These are phyloP conservation scores for Tonatia bakeri DNA, from an alignment of 2,113 vertebrate genomes.

Conservation along the genomic window DNA sequence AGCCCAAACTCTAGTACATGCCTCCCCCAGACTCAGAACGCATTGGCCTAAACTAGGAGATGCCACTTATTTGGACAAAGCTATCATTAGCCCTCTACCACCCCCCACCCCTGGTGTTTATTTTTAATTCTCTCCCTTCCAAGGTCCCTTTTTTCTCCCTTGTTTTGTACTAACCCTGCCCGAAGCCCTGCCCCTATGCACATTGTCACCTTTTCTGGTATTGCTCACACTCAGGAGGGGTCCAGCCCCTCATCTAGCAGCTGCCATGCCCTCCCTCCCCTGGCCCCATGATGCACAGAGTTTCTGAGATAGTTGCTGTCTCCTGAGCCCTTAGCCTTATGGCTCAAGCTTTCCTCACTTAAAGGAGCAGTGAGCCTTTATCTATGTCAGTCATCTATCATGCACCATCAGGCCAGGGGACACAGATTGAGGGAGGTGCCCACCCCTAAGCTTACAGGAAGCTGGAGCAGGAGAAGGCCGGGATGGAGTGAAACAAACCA, in stretches of 20 bases:
- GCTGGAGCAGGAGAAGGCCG: background rate
- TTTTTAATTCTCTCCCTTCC: background rate
- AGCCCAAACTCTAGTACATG: background rate
- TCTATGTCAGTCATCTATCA: background rate
- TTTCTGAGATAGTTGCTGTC: background rate
- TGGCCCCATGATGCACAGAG: background rate
- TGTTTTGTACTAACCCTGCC: background rate
- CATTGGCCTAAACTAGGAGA: background rate
- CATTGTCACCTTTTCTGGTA: background rate
- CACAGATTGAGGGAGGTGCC: background rate
- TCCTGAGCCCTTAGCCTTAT: background rate
- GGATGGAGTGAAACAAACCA: background rate
- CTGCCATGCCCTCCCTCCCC: background rate
- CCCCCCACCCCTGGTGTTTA: background rate
- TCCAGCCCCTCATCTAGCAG: background rate
- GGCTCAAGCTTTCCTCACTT: background rate
- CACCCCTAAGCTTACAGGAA: background rate
- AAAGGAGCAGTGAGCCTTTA: background rate
- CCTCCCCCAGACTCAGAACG: background rate
- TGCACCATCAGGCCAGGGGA: background rate
- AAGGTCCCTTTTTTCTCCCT: background rate
- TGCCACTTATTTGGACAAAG: background rate
- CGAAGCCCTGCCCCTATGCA: background rate
- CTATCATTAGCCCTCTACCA: background rate
- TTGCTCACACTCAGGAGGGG: background rate